Evolutionary conservation across 2,888 invertebrate genomes (phyloP), one percentile per base, ranked within the genome.

Genomic region (Ichneumon xanthorius): DNA sequence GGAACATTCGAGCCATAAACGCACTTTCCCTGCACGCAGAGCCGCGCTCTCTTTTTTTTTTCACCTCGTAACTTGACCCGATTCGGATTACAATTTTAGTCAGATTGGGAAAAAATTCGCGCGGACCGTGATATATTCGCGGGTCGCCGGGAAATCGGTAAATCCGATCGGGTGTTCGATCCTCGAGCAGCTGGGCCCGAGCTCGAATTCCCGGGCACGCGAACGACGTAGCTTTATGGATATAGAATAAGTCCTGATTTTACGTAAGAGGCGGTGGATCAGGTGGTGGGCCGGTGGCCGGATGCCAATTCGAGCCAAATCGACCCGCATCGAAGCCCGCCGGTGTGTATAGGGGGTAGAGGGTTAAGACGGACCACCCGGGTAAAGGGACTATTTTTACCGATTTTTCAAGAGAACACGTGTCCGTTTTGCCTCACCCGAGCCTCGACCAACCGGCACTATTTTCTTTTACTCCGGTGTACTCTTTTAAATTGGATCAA

Each of bases 221-320:
- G 16, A 4, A 22, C 19, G 9, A 22, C 19, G 9, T 11, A 9
- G 14, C 1, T n/a, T 45, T 68, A 30, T 53, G 37, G 53, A 19
- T 30, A 33, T 48, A 6, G 26, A 75, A 33, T 33, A 53, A 22
- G 37, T 30, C 22, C 19, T 58, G 63, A 9, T 33, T 75, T 22
- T 58, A 40, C 48, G 48, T 53, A 68, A 26, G 33, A 30, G 61
- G 22, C 14, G 53, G 68, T 58, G 70, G 79, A 63, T 50, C 50
- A 7, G 79, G 45, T 45, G 45, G 45, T 16, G 45, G 45, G 16
- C 45, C 16, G 45, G 4, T 45, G 45, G 45, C 45, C 53, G 19
- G 19, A n/a, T 79, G 79, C 79, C 79, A 70, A 76, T 65, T 76
- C 76, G 76, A 30, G 65, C 65, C 22, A n/a, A 30, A 79, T 70